A percentile compares a stretch with the other conserved stretches of the same genome.
phyloP scores from a whole-genome alignment of 2,888 invertebrate genomes.

The Drosophila histrio region DNA sequence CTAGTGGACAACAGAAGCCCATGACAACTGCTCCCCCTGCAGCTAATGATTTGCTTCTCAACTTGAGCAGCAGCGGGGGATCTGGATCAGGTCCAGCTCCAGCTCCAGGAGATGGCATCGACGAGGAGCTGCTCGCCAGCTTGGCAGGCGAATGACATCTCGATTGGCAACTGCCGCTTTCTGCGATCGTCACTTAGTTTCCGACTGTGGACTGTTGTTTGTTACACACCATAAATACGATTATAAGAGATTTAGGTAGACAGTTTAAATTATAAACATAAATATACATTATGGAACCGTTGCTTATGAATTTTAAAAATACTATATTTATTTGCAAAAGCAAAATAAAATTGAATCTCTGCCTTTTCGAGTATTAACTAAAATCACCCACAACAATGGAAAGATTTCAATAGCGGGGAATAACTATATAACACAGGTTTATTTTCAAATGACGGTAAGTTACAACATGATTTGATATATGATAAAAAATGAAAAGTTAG shows the following conservation, averaged over 20 bases:
- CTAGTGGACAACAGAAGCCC: slow-evolving; percentile 13
- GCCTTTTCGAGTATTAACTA: too few species aligned
- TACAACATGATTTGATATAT: too few species aligned
- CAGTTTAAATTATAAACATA: not conserved
- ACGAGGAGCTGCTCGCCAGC: slow-evolving; percentile 71
- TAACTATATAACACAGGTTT: too few species aligned
- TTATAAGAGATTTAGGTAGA: not conserved
- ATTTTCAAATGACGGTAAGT: too few species aligned
- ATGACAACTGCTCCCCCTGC: slow-evolving; percentile 7
- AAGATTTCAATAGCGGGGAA: too few species aligned
- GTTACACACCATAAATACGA: slow-evolving; percentile 1
- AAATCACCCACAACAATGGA: too few species aligned
- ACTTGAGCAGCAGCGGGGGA: slow-evolving; percentile 22
- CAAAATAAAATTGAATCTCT: not conserved
- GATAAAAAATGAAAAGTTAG: too few species aligned
- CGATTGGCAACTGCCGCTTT: not conserved
- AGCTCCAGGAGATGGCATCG: slow-evolving; percentile 56
- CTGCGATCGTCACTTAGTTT: slow-evolving; percentile 23
- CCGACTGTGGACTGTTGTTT: slow-evolving; percentile 27
- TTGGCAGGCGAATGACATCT: slow-evolving; percentile 73
- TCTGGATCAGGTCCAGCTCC: not conserved
- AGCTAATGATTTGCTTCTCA: slow-evolving; percentile 39
- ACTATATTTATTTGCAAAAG: not conserved
- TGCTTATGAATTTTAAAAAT: not conserved
- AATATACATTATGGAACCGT: not conserved